Evolutionary conservation across 1,140 invertebrate genomes (phyloP).

Genomic region (Diachasmimorpha longicaudata): DNA sequence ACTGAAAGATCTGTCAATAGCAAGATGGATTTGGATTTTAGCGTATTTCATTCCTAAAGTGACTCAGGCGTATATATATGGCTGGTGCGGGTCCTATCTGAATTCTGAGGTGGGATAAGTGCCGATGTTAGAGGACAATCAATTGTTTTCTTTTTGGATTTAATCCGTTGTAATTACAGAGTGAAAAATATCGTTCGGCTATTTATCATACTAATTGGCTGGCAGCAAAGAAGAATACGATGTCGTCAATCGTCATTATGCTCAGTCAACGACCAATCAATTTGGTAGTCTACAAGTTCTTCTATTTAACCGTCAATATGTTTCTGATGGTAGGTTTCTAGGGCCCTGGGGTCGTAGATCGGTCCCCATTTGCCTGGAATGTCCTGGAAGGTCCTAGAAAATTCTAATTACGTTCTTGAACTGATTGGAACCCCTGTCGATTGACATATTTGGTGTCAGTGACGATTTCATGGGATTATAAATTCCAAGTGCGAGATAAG

Average conservation of each 20-base stretch:
- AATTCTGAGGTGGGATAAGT: slow-evolving; percentile 12
- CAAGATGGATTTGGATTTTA: not conserved
- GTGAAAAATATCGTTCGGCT: slow-evolving; percentile 18
- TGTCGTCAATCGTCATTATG: slow-evolving; percentile 20
- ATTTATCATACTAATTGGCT: slow-evolving; percentile 20
- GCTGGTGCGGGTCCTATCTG: slow-evolving; percentile 16
- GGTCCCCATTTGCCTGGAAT: not conserved
- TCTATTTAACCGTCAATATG: slow-evolving; percentile 19
- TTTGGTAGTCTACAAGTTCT: slow-evolving; percentile 19
- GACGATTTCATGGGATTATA: too few species aligned
- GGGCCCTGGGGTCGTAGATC: not conserved
- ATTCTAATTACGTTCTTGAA: too few species aligned
- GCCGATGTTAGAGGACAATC: not conserved
- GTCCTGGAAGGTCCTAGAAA: too few species aligned
- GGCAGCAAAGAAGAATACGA: not conserved
- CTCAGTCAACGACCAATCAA: slow-evolving; percentile 13
- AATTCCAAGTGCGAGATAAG: too few species aligned
- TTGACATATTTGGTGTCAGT: too few species aligned
- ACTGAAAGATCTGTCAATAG: not conserved
- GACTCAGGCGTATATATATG: slow-evolving; percentile 21
- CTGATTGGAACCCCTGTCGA: too few species aligned
- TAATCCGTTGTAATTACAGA: not conserved
- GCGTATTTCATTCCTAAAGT: slow-evolving; percentile 10
- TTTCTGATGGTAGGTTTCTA: slow-evolving; percentile 8
- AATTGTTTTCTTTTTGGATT: not conserved